Percentiles rank a stretch among this genome's conserved stretches.
These are phyloP conservation scores for Parasteatoda tepidariorum DNA, from an alignment of 1,140 invertebrate species.

Conservation along the genomic window DNA sequence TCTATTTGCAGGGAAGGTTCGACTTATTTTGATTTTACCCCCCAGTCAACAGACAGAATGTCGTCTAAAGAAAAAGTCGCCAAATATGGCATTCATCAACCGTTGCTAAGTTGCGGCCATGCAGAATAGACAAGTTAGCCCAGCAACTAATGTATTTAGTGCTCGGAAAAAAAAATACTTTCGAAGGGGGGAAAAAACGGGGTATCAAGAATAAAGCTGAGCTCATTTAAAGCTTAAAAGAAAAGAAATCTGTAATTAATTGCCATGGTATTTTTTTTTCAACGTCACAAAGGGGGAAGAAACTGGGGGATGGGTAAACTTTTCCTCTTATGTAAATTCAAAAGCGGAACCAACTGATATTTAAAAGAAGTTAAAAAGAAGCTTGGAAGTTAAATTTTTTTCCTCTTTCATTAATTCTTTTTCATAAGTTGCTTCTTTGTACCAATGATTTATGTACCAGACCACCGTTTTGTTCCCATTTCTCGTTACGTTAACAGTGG, in stretches of 20 bases:
- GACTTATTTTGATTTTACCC: too few species aligned
- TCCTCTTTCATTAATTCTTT: slow-evolving; percentile 52
- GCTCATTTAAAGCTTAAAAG: slow-evolving; percentile 52
- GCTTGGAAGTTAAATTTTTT: slow-evolving; percentile 14
- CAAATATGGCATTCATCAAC: too few species aligned
- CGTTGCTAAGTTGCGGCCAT: too few species aligned
- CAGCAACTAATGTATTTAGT: too few species aligned
- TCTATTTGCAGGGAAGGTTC: too few species aligned
- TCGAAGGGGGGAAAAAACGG: too few species aligned
- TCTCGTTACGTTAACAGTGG: slow-evolving; percentile 42
- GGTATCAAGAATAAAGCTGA: too few species aligned
- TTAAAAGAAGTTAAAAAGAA: slow-evolving; percentile 55
- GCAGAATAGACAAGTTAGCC: too few species aligned
- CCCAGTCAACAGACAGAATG: too few species aligned
- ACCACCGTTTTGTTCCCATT: slow-evolving; percentile 46
- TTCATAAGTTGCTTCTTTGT: slow-evolving; percentile 46
- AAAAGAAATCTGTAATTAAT: slow-evolving; percentile 57
- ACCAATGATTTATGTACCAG: slow-evolving; percentile 34
- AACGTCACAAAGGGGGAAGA: background rate
- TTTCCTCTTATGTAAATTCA: slow-evolving; percentile 53
- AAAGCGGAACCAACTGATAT: slow-evolving; percentile 54
- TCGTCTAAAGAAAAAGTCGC: too few species aligned
- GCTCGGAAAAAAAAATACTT: too few species aligned
- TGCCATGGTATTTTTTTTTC: slow-evolving; percentile 31
- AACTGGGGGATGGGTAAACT: too few species aligned